Base-by-base conservation (phyloP, 2,113 vertebrate species). In the Macrotis lagotis region DNA sequence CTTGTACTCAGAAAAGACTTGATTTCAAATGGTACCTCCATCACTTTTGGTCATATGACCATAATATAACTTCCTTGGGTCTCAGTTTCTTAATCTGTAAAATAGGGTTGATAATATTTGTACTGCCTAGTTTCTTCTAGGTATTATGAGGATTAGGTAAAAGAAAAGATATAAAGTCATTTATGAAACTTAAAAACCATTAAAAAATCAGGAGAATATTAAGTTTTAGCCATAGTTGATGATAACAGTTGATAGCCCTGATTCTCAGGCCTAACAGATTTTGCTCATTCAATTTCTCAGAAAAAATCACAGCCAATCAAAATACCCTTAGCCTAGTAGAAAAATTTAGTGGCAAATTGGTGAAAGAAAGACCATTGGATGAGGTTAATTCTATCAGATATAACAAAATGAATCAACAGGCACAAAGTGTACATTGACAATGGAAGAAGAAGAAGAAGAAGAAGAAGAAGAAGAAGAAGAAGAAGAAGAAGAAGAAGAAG, bases 321-420 rank as follows among this genome's bases (percentile, higher is more conserved):
- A 74, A 74, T 1, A n/a, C 14, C 37, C n/a, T 4, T 37, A n/a
- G 5, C 31, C n/a, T 12, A 74, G 55, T 37, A 66, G 59, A 74
- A 74, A n/a, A 74, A 19, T 37, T 74, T 74, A 74, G 50, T 90
- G n/a, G 37, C 19, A 37, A 44, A 16, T 59, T 44, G 25, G 7
- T 55, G 25, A 89, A 48, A 89, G 55, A 88, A 66, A 93, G 44
- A 59, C 28, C 3, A 59, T 28, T 59, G 2, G n/a, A 92, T 97
- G 94, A 92, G 50, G 88, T 94, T 92, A 93, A 49, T 94, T 94
- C 97, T 88, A 88, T 49, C 91, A 92, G 91, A 52, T 51, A 91
- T 83, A 88, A 90, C 24, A 28, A 50, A 88, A 51, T 52, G 49
- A 44, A 74, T 28, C 88, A 93, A 96, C 88, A 94, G 0, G 1